Evolutionary conservation across 2,797 vertebrate genomes (phyloP).

Genomic region (Semotilus atromaculatus): DNA sequence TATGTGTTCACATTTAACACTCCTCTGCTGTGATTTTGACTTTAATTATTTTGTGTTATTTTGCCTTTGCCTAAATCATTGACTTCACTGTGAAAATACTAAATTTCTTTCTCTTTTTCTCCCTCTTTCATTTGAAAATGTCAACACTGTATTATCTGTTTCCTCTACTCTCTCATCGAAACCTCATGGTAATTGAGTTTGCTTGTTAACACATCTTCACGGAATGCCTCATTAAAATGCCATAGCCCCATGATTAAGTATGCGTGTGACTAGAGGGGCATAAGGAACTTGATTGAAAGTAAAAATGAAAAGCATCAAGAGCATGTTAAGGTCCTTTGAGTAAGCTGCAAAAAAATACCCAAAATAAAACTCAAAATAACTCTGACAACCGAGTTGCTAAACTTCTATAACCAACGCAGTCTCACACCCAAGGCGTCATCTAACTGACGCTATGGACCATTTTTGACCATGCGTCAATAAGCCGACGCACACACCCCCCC

Average conservation of each 20-base stretch:
- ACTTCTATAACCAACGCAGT: too few relatives aligned
- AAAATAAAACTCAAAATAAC: conserved; percentile 54
- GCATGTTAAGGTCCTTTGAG: conserved; percentile 46
- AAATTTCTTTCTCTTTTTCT: not conserved
- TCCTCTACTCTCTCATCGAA: conserved; percentile 31
- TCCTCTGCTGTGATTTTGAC: not conserved
- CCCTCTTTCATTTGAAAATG: conserved; percentile 19
- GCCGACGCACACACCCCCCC: too few relatives aligned
- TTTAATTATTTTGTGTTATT: conserved; percentile 1
- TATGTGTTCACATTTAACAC: not conserved
- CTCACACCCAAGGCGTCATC: too few relatives aligned
- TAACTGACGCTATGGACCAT: too few relatives aligned
- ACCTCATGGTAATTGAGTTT: conserved; percentile 61
- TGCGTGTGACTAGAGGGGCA: conserved; percentile 64
- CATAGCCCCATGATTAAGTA: conserved; percentile 62
- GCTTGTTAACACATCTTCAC: conserved; percentile 61
- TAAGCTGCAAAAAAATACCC: conserved; percentile 31
- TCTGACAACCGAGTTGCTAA: not conserved
- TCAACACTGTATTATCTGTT: conserved; percentile 15
- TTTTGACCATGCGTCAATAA: too few relatives aligned
- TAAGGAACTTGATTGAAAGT: conserved; percentile 60
- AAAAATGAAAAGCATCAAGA: conserved; percentile 55
- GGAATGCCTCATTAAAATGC: conserved; percentile 62
- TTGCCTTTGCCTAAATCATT: conserved; percentile 11
- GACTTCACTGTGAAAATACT: not conserved